A percentile compares a stretch with the other conserved stretches of the same genome.
phyloP scores from a whole-genome alignment of 2,888 invertebrate species.

The Ectemnius continuus region DNA sequence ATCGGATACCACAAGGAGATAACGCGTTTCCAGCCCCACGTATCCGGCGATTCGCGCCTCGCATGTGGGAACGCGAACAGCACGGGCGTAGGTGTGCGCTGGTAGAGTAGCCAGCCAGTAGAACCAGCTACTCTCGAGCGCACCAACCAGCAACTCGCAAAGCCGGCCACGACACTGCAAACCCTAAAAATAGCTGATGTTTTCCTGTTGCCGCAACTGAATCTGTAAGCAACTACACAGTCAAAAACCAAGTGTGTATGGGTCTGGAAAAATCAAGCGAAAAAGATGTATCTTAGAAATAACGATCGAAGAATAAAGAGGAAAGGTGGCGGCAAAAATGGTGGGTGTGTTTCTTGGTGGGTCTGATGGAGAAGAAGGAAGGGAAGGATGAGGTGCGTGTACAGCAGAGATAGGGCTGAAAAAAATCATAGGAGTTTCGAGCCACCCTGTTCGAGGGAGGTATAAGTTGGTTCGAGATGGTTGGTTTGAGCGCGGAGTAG shows the following conservation, averaged over 20 bases:
- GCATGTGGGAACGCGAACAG: conserved; percentile 63
- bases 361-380: conserved; percentile 6
- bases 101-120: conserved; percentile 48
- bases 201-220: conserved; percentile 3
- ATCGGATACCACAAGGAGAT: conserved; percentile 46
- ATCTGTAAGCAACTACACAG: neutral
- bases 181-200: neutral
- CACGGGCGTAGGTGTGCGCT: conserved; percentile 60
- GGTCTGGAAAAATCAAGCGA: conserved; percentile 9
- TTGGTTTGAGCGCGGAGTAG: conserved; percentile 23
- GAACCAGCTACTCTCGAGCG: neutral
- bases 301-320: conserved; percentile 1
- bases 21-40: conserved; percentile 40
- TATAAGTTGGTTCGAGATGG: conserved; percentile 1
- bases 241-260: neutral
- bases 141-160: neutral
- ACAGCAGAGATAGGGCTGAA: conserved; percentile 39
- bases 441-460: conserved; percentile 31
- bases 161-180: neutral
- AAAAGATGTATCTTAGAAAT: conserved; percentile 1
- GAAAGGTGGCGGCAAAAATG: conserved; percentile 11
- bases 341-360: conserved; percentile 19
- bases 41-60: conserved; percentile 50
- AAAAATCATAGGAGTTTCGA: conserved; percentile 47
- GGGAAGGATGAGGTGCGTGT: conserved; percentile 32